phyloP scores from a whole-genome alignment of 2,797 vertebrate species.

The Labroides dimidiatus region DNA sequence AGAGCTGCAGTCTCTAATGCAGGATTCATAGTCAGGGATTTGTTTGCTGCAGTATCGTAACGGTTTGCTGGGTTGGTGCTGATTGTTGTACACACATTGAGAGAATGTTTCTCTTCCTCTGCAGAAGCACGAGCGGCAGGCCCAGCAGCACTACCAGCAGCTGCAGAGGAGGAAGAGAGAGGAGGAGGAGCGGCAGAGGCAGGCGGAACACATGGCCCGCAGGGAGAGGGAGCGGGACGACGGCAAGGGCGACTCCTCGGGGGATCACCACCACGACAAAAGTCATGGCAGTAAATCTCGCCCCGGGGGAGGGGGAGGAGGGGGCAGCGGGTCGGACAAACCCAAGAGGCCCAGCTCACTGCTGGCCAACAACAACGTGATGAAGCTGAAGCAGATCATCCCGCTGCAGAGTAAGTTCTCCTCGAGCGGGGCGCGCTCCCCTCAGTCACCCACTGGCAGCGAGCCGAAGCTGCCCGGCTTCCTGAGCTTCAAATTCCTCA shows the following conservation, averaged over 20 bases:
- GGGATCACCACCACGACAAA: conserved; percentile 88
- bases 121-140: conserved; percentile 97
- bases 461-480: conserved; percentile 96
- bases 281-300: conserved; percentile 85
- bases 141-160: conserved; percentile 96
- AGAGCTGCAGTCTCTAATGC: conserved; percentile 19
- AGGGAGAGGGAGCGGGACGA: conserved; percentile 92
- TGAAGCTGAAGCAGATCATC: conserved; percentile 99
- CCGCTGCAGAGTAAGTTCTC: conserved; percentile 95
- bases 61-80: conserved; percentile 53
- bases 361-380: conserved; percentile 95
- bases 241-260: conserved; percentile 83
- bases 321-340: conserved; percentile 84
- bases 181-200: conserved; percentile 95
- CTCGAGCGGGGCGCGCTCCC: conserved; percentile 86
- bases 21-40: conserved; percentile 23
- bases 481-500: conserved; percentile 97
- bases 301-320: conserved; percentile 76
- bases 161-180: conserved; percentile 95
- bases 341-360: conserved; percentile 97
- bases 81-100: conserved; percentile 45
- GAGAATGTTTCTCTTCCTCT: conserved; percentile 46
- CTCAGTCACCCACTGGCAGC: conserved; percentile 90
- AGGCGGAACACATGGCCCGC: conserved; percentile 92
- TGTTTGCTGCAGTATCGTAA: conserved; percentile 41